Conservation (phyloP, 2,888 invertebrate species). For the Adineta ricciae region DNA sequence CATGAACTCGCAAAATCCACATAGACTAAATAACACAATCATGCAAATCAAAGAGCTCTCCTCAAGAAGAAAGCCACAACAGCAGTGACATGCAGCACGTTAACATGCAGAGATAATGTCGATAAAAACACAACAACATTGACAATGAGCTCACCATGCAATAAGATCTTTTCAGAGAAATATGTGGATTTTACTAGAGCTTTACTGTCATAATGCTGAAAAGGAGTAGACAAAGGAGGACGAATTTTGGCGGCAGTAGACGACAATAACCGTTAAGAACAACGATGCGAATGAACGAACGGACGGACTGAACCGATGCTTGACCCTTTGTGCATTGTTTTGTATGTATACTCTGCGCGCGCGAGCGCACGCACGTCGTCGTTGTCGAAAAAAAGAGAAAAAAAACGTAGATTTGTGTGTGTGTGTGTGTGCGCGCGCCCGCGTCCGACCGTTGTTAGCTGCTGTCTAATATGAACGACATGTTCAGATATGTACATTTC, state of each 20-base stretch:
- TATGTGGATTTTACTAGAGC: not conserved
- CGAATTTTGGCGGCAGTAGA: not conserved
- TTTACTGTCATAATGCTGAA: not conserved
- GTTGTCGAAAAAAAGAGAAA: conserved; percentile 5
- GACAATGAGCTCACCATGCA: not conserved
- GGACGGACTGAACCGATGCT: not conserved
- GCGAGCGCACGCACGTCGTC: not conserved
- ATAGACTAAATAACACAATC: conserved; percentile 21
- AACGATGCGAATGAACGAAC: not conserved
- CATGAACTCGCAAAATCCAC: conserved; percentile 7
- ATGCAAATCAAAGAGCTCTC: not conserved
- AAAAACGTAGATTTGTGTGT: not conserved
- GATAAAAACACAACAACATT: not conserved
- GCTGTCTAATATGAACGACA: not conserved
- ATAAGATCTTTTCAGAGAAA: not conserved
- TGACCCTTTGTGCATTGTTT: not conserved
- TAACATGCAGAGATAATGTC: not conserved
- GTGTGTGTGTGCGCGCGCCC: not conserved
- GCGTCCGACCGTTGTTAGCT: not conserved
- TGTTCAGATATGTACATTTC: conserved; percentile 12
- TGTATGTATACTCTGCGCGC: not conserved
- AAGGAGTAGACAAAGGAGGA: not conserved
- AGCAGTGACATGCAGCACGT: not conserved
- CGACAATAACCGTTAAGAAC: conserved; percentile 1
- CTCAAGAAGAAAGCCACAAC: not conserved